Conservation (phyloP, 2,797 vertebrate species). For the Gambusia yucatana region DNA sequence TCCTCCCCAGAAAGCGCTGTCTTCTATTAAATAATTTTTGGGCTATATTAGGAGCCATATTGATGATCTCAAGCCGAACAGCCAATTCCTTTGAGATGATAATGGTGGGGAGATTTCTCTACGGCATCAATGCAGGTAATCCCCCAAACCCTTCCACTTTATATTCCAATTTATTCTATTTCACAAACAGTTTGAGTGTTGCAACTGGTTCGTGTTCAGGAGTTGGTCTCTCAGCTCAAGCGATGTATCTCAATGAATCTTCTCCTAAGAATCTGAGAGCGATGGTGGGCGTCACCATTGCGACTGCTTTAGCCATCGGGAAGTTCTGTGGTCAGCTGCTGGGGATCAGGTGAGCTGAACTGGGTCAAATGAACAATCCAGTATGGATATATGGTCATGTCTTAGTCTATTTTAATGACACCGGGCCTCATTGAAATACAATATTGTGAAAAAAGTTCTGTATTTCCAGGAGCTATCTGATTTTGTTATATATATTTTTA, state of each 20-base stretch:
- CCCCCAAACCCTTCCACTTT: background rate
- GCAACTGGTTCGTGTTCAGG: conserved; percentile 59
- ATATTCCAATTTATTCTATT: conserved; percentile 12
- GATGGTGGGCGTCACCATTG: conserved; percentile 67
- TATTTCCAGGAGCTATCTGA: too few relatives aligned
- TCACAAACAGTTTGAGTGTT: background rate
- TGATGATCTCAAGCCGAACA: conserved; percentile 76
- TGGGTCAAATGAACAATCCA: background rate
- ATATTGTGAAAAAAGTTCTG: background rate
- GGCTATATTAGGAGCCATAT: conserved; percentile 66
- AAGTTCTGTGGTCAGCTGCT: conserved; percentile 81
- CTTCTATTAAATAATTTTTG: conserved; percentile 75
- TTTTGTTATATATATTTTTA: too few relatives aligned
- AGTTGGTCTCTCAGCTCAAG: conserved; percentile 58
- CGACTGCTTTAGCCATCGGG: conserved; percentile 70
- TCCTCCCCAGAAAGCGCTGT: conserved; percentile 70
- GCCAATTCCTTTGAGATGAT: conserved; percentile 84
- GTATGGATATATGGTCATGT: background rate
- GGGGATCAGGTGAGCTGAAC: conserved; percentile 78
- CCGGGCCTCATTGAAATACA: background rate
- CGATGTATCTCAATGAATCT: conserved; percentile 76
- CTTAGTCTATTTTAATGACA: background rate
- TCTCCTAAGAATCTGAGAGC: conserved; percentile 74
- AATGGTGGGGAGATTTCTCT: conserved; percentile 77
- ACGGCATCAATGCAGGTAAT: conserved; percentile 74